Conservation (phyloP, 2,888 invertebrate genomes). For the Gisinianus flammeolus region DNA sequence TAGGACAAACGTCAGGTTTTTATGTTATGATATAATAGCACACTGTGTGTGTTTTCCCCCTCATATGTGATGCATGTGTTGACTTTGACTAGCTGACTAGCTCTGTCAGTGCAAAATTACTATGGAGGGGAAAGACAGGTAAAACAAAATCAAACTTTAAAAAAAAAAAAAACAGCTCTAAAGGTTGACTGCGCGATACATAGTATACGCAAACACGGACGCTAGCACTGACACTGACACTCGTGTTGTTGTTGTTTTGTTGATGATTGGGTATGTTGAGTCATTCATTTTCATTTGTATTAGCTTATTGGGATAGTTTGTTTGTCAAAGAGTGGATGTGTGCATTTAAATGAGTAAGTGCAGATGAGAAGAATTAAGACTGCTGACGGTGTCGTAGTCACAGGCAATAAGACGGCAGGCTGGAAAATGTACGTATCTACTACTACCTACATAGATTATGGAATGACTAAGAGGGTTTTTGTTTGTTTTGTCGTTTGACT, state of each 20-base stretch:
- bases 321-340: background rate
- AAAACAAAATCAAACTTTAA: background rate
- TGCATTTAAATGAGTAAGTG: background rate
- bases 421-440: background rate
- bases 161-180: background rate
- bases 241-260: background rate
- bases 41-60: no score
- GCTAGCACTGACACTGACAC: background rate
- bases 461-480: background rate
- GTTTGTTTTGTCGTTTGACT: background rate
- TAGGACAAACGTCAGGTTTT: no score
- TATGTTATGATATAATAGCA: no score
- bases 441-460: no score
- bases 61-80: no score
- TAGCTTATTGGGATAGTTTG: conserved; percentile 1
- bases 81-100: no score
- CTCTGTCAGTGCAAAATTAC: no score
- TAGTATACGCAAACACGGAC: background rate
- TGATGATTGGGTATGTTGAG: conserved; percentile 6
- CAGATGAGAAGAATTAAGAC: background rate
- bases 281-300: conserved; percentile 20
- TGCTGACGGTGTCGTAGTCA: background rate
- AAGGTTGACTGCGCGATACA: background rate
- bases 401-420: background rate
- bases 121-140: no score